Conservation (phyloP, 1,140 invertebrate species). For the Aphelenchoides fujianensis region DNA sequence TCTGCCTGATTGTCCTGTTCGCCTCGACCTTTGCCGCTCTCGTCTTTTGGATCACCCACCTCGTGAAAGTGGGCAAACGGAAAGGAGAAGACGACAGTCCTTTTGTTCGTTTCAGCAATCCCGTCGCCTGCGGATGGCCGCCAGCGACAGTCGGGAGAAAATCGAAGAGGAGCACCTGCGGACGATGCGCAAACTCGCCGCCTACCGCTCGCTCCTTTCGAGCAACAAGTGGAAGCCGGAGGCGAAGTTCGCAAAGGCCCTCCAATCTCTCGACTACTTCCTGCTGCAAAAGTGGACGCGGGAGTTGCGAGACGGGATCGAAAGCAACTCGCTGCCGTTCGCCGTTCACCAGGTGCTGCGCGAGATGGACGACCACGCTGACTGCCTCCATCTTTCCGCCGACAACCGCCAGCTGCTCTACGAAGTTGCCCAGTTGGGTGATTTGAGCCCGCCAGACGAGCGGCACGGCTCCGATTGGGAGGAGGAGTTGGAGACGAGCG, state of each 20-base stretch:
- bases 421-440: neutral
- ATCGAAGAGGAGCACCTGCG: neutral
- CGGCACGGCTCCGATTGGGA: neutral
- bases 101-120: neutral
- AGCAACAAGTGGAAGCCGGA: neutral
- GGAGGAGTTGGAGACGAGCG: neutral
- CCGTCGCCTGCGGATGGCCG: neutral
- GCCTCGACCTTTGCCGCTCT: neutral
- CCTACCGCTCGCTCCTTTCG: neutral
- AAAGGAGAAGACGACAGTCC: neutral
- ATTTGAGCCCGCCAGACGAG: neutral
- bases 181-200: neutral
- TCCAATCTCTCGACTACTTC: slow-evolving; percentile 10
- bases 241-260: neutral
- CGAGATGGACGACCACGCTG: slow-evolving; percentile 3
- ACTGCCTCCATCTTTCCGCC: neutral
- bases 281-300: neutral
- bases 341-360: neutral
- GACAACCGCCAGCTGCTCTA: neutral
- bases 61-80: neutral
- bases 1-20: neutral
- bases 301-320: neutral
- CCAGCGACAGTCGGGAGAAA: neutral
- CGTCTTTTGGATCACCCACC: neutral
- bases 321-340: neutral